phyloP scores from a whole-genome alignment of 2,113 vertebrate genomes.

The Tringa solitaria region DNA sequence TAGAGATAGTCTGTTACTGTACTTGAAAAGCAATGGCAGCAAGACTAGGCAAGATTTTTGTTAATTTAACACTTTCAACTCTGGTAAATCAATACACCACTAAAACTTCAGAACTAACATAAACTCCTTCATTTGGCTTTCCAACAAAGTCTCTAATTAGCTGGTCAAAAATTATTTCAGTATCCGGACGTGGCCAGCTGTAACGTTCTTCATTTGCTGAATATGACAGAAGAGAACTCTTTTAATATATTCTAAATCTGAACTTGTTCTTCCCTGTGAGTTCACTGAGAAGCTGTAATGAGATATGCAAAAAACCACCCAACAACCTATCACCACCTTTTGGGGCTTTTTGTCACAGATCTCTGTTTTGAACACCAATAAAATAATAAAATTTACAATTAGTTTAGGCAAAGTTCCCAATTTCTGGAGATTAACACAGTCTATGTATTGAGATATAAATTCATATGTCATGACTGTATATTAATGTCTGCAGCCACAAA shows the following conservation, averaged over 20 bases:
- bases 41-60: neutral
- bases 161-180: neutral
- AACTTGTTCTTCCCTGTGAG: neutral
- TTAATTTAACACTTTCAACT: neutral
- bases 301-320: neutral
- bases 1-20: neutral
- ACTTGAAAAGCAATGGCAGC: neutral
- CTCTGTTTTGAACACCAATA: neutral
- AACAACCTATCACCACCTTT: neutral
- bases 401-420: neutral
- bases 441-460: neutral
- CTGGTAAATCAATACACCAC: neutral
- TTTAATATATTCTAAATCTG: neutral
- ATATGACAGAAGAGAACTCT: neutral
- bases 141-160: neutral
- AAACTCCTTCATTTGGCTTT: neutral
- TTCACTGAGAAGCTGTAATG: neutral
- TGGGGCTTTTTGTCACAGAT: neutral
- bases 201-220: neutral
- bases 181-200: neutral
- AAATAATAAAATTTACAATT: neutral
- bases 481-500: neutral
- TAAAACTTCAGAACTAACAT: neutral
- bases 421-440: neutral
- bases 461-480: neutral